A percentile compares a stretch with the other conserved stretches of the same genome.
These are phyloP conservation scores for Ostrea denselamellosa DNA, from an alignment of 1,140 invertebrate species.

Conservation along the genomic window DNA sequence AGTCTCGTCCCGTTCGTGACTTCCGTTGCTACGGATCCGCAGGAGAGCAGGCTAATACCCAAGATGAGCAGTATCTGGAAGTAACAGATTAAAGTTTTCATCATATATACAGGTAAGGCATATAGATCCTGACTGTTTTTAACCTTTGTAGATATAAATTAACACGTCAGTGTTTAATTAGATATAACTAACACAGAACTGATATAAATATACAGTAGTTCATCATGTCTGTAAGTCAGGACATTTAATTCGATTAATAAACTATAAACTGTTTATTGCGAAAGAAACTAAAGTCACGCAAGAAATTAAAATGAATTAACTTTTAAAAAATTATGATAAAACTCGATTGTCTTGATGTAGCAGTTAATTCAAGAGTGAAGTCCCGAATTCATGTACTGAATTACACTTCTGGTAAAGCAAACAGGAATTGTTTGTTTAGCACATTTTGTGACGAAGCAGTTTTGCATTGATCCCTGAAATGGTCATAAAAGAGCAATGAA, in stretches of 20 bases:
- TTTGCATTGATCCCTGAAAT: conserved; percentile 1
- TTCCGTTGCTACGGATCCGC: conserved; percentile 22
- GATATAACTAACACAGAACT: too few relatives aligned
- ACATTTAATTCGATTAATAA: not conserved
- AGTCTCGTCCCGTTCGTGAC: conserved; percentile 28
- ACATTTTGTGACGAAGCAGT: conserved; percentile 26
- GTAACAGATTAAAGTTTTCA: not conserved
- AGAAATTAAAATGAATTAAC: too few relatives aligned
- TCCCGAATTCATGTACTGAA: too few relatives aligned
- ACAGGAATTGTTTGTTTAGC: not conserved
- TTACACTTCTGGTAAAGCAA: not conserved
- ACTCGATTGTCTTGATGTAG: too few relatives aligned
- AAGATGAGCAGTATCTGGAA: not conserved
- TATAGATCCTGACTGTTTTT: not conserved
- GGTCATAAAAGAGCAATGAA: conserved; percentile 20
- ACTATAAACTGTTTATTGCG: not conserved
- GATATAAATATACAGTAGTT: too few relatives aligned
- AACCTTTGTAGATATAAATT: not conserved
- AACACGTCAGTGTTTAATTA: not conserved
- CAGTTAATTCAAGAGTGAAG: too few relatives aligned
- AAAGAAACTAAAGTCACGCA: too few relatives aligned
- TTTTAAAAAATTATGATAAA: too few relatives aligned
- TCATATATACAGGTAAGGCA: not conserved
- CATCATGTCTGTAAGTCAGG: not conserved
- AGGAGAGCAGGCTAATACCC: not conserved